Evolutionary conservation across 1,140 invertebrate species (phyloP), one percentile per base, ranked within the genome.

Genomic region (Helicoverpa zea): DNA sequence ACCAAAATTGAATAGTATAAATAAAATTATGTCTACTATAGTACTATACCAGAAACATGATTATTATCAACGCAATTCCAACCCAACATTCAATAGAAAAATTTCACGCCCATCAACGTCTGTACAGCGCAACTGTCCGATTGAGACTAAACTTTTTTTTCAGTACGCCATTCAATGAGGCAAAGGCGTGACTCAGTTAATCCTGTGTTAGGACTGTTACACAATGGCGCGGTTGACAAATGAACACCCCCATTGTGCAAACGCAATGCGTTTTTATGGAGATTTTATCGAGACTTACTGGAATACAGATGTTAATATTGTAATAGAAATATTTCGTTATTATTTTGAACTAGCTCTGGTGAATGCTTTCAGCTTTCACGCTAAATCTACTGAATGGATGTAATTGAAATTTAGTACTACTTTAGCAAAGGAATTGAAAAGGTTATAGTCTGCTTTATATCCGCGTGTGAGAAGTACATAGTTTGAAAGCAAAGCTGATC

Each of bases 151-250:
- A 66, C 43, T 49, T 68, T 68, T 66, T 68, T 64, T 68, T 68
- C n/a, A 16, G 14, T 49, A 14, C 13, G 2, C 43, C 43, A 68
- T 68, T 68, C 68, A 72, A 18, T 72, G 29, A 51, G 47, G 68
- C 68, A 72, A 54, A 72, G 68, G 68, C 68, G 68, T 72, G 68
- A 52, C 49, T 18, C 49, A 18, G 68, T 77, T 64, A 77, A 77
- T 77, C 75, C 75, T 56, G 9, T n/a, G 75, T 77, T 77, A 77
- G 59, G 75, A 51, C 58, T 54, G 18, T 66, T 64, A 66, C 74
- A 76, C 75, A 77, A 77, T 77, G 23, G 18, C 13, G 23, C n/a
- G 59, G 47, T 49, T 77, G 51, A 54, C 75, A 66, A 77, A 77
- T 77, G 75, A 66, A 63, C 74, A 43, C 43, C 75, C 35, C 61